A percentile compares a stretch with the other conserved stretches of the same genome.
These are phyloP conservation scores for Cladopsammia gracilis DNA, from an alignment of 64 coral and sea anemone species.

Conservation along the genomic window DNA sequence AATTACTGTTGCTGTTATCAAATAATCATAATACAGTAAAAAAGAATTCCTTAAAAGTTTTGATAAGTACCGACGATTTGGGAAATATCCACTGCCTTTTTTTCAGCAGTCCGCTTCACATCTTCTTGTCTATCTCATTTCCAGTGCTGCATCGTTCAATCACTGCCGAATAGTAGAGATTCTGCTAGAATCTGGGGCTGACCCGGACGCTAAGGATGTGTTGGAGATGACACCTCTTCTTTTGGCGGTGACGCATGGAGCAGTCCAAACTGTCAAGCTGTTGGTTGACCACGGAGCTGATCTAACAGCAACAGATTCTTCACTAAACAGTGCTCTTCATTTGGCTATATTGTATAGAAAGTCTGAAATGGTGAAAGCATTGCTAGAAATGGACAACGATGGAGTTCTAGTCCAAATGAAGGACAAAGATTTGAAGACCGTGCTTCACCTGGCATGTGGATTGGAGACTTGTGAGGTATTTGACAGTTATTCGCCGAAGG, in stretches of 20 bases:
- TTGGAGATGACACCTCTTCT: conserved; percentile 5
- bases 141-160: conserved; percentile 30
- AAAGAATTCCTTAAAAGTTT: too few species aligned
- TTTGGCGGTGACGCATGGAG: neutral
- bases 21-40: too few species aligned
- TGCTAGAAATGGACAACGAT: conserved; percentile 16
- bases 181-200: conserved; percentile 43
- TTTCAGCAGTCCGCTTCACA: too few species aligned
- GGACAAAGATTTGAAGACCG: neutral
- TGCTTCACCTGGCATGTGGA: conserved; percentile 9
- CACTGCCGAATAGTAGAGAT: conserved; percentile 18
- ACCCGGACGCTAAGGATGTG: neutral
- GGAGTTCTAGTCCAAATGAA: neutral
- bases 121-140: neutral
- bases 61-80: too few species aligned
- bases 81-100: too few species aligned
- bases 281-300: conserved; percentile 38
- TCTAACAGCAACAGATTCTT: neutral
- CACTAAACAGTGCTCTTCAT: conserved; percentile 9
- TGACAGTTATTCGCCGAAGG: too few species aligned
- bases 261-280: neutral
- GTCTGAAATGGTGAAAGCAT: neutral
- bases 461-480: conserved; percentile 10
- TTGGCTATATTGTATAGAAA: conserved; percentile 3
- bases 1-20: too few species aligned